Conservation (phyloP, 2,113 vertebrate species). For the Acanthisitta chloris region DNA sequence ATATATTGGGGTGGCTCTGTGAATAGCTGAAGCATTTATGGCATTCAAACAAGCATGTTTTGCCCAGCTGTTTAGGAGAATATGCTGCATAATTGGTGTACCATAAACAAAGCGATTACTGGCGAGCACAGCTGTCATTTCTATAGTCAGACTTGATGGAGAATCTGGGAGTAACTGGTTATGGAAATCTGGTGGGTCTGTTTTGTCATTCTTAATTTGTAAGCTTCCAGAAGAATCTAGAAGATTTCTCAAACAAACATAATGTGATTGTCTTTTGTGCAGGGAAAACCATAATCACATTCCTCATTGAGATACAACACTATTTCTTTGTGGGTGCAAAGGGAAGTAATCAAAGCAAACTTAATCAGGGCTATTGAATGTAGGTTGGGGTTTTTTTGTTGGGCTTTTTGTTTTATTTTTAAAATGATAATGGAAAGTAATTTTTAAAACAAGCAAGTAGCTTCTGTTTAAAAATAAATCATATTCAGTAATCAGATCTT, state of each 20-base stretch:
- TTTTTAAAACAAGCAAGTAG: not conserved
- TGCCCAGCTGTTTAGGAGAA: slow-evolving; percentile 25
- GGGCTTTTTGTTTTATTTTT: not conserved
- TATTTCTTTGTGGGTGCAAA: not conserved
- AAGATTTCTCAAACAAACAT: not conserved
- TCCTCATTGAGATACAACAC: not conserved
- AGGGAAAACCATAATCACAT: not conserved
- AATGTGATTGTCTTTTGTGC: not conserved
- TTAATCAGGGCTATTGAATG: not conserved
- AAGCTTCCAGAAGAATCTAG: not conserved
- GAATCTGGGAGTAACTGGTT: not conserved
- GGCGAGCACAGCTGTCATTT: not conserved
- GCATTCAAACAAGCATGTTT: not conserved
- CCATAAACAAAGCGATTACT: not conserved
- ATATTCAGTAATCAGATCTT: not conserved
- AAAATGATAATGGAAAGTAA: not conserved
- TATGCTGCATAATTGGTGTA: not conserved
- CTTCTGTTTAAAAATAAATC: not conserved
- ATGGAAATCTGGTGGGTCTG: not conserved
- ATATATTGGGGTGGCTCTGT: not conserved
- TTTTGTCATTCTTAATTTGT: not conserved
- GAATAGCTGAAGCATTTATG: not conserved
- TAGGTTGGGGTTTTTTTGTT: accelerated
- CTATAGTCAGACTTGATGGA: not conserved
- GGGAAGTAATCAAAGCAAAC: not conserved